These are phyloP conservation scores for Morpho helenor DNA, from an alignment of 2,888 invertebrate species.

Conservation along the genomic window DNA sequence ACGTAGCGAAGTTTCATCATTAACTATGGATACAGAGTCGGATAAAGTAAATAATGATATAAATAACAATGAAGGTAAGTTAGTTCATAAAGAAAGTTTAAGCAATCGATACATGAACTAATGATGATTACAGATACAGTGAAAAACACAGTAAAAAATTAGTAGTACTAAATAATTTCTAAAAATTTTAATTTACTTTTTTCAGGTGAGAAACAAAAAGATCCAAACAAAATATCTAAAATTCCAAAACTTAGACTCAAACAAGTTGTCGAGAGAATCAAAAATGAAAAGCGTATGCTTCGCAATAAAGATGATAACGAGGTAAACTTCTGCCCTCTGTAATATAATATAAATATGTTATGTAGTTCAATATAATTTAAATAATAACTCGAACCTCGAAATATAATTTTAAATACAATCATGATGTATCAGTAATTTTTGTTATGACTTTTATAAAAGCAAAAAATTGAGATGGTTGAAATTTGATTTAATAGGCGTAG, in stretches of 20 bases:
- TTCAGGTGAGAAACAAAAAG: conserved; percentile 31
- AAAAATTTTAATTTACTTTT: not conserved
- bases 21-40: conserved; percentile 2
- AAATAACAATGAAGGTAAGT: conserved; percentile 9
- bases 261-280: conserved; percentile 42
- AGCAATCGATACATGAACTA: no score
- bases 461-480: no score
- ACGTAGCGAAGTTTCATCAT: conserved; percentile 9
- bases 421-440: no score
- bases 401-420: not conserved
- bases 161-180: no score
- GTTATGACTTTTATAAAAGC: no score
- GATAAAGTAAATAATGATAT: not conserved
- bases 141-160: no score
- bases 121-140: no score
- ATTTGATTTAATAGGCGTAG: no score
- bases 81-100: no score
- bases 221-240: conserved; percentile 41
- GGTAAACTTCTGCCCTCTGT: conserved; percentile 17
- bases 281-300: conserved; percentile 30
- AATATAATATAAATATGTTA: no score
- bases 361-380: no score
- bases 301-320: conserved; percentile 29
- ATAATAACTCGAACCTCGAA: not conserved
- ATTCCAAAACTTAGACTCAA: conserved; percentile 52